phyloP scores from a whole-genome alignment of 1,140 invertebrate genomes.

The Drosophila sechellia region DNA sequence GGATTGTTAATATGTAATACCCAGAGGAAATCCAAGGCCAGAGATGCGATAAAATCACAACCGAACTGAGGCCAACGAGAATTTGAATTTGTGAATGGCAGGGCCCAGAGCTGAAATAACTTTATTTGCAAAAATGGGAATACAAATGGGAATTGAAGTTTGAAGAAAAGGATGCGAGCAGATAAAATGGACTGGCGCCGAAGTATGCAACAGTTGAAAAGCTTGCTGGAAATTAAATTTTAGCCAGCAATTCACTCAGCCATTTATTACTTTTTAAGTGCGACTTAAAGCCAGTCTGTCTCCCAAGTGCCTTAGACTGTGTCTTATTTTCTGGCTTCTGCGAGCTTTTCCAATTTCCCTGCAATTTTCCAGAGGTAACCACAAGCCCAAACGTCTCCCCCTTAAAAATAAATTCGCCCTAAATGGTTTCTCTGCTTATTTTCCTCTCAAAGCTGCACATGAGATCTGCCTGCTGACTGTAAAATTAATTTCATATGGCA shows the following conservation, averaged over 20 bases:
- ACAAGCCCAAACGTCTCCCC: slow-evolving; percentile 4
- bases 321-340: slow-evolving; percentile 1
- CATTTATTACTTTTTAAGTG: slow-evolving; percentile 21
- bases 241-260: slow-evolving; percentile 6
- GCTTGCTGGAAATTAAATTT: slow-evolving; percentile 9
- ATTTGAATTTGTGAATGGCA: slow-evolving; percentile 16
- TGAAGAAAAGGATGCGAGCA: not conserved
- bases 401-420: slow-evolving; percentile 26
- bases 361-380: slow-evolving; percentile 33
- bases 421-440: slow-evolving; percentile 44
- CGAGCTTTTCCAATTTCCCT: slow-evolving; percentile 24
- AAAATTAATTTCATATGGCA: slow-evolving; percentile 67
- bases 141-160: slow-evolving; percentile 10
- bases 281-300: slow-evolving; percentile 1
- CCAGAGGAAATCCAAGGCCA: not conserved
- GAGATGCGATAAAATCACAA: not conserved
- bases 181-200: not conserved
- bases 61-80: slow-evolving; percentile 5
- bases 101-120: slow-evolving; percentile 13
- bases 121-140: slow-evolving; percentile 25
- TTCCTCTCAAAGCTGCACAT: slow-evolving; percentile 37
- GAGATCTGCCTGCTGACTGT: slow-evolving; percentile 48
- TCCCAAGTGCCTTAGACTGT: slow-evolving; percentile 8
- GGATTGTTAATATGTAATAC: slow-evolving; percentile 46
- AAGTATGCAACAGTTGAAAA: slow-evolving; percentile 16